Percentiles rank a stretch among this genome's conserved stretches.
phyloP scores from a whole-genome alignment of 2,797 vertebrate genomes.

The Betta splendens region DNA sequence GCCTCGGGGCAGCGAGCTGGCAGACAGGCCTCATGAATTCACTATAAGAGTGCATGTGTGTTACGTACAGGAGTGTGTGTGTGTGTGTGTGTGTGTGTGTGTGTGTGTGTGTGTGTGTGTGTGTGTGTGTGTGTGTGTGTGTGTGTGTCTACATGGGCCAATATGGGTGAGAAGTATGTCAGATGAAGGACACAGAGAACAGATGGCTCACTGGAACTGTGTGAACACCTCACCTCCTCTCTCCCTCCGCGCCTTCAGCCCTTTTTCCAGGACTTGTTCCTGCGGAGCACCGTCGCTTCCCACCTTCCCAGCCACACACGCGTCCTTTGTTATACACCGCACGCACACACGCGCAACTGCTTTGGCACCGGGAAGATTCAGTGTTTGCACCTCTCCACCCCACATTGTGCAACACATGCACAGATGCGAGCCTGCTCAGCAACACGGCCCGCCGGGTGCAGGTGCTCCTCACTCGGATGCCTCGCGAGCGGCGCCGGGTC shows the following conservation, averaged over 20 bases:
- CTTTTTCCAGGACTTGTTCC: slow-evolving; percentile 27
- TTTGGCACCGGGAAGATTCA: slow-evolving; percentile 2
- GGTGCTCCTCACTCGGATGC: slow-evolving; percentile 35
- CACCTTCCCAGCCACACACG: slow-evolving; percentile 13
- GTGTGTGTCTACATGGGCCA: slow-evolving; percentile 50
- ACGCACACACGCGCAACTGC: background rate
- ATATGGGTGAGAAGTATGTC: slow-evolving; percentile 77
- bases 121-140: slow-evolving; percentile 34
- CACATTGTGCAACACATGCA: background rate
- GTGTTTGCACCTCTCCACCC: slow-evolving; percentile 13
- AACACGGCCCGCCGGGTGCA: slow-evolving; percentile 15
- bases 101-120: slow-evolving; percentile 37
- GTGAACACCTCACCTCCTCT: slow-evolving; percentile 60
- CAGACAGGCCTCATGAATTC: slow-evolving; percentile 79
- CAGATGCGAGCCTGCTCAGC: slow-evolving; percentile 24
- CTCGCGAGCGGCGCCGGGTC: slow-evolving; percentile 59
- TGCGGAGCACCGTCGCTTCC: slow-evolving; percentile 19
- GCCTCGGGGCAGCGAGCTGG: slow-evolving; percentile 74
- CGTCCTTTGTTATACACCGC: background rate
- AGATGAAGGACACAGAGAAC: slow-evolving; percentile 81
- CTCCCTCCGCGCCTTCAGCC: slow-evolving; percentile 43
- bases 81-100: slow-evolving; percentile 39
- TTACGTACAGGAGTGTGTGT: slow-evolving; percentile 26
- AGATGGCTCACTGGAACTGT: slow-evolving; percentile 74
- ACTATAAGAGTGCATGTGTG: slow-evolving; percentile 61